phyloP scores from a whole-genome alignment of 2,797 vertebrate species.

The Channa striata region DNA sequence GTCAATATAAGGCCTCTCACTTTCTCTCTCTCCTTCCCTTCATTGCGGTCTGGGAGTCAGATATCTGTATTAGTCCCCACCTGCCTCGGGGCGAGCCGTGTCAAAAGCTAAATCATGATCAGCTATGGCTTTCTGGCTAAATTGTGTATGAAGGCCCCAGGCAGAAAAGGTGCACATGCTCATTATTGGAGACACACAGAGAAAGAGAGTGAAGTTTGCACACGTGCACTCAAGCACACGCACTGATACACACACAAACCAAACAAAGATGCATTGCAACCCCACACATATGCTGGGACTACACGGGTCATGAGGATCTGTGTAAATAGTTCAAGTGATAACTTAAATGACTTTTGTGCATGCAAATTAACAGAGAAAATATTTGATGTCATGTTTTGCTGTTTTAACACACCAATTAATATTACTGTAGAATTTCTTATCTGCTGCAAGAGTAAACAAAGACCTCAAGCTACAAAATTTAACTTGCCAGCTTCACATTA shows the following conservation, averaged over 20 bases:
- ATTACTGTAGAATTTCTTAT: neutral
- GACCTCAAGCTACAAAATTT: constrained; percentile 9
- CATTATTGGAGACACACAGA: constrained; percentile 98
- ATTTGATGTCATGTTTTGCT: constrained; percentile 12
- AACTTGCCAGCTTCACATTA: neutral
- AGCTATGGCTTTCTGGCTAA: constrained; percentile 99
- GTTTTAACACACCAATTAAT: constrained; percentile 6
- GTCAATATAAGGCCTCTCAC: constrained; percentile 99
- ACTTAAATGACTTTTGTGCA: constrained; percentile 32
- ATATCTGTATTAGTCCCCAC: constrained; percentile 99
- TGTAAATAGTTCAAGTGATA: constrained; percentile 36
- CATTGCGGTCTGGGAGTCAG: constrained; percentile 97
- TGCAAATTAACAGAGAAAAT: constrained; percentile 34
- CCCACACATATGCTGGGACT: constrained; percentile 51
- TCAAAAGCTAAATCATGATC: constrained; percentile 99
- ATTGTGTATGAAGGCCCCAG: constrained; percentile 99
- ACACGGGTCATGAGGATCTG: constrained; percentile 53
- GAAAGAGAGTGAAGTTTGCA: constrained; percentile 80
- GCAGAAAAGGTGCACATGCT: constrained; percentile 99
- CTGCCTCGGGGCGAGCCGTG: constrained; percentile 96
- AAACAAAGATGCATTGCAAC: constrained; percentile 81
- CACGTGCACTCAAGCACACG: constrained; percentile 34
- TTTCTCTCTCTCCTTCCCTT: constrained; percentile 88
- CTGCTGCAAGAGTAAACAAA: neutral
- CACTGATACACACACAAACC: constrained; percentile 50